Evolutionary conservation across 1,140 invertebrate species (phyloP).

Genomic region (Heterodera schachtii): DNA sequence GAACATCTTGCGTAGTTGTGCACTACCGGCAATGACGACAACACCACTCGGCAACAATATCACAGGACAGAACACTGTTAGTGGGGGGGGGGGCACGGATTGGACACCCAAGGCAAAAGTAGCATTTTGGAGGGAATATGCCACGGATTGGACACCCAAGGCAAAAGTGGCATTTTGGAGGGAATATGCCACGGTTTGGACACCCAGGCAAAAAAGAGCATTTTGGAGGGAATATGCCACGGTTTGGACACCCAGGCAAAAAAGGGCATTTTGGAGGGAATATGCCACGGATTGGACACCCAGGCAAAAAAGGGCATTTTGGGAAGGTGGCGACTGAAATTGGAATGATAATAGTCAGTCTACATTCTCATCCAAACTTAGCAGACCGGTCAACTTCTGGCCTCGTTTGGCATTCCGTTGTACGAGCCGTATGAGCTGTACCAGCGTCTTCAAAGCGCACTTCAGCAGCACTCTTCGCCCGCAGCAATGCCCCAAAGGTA

Average conservation of each 20-base stretch:
- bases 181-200: too few species aligned
- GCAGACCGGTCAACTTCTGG: not conserved
- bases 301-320: too few species aligned
- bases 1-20: not conserved
- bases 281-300: not conserved
- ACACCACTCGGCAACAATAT: not conserved
- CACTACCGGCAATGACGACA: too few species aligned
- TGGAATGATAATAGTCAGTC: too few species aligned
- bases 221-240: not conserved
- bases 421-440: not conserved
- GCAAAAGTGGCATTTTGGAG: too few species aligned
- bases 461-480: not conserved
- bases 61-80: not conserved
- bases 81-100: too few species aligned
- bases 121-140: too few species aligned
- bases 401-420: not conserved
- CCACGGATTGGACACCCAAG: too few species aligned
- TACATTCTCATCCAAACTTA: not conserved
- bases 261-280: too few species aligned
- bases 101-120: too few species aligned
- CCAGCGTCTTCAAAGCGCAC: not conserved
- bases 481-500: not conserved
- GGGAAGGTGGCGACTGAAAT: too few species aligned
- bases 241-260: too few species aligned
- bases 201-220: not conserved